Percentiles rank a stretch among this genome's conserved stretches.
phyloP scores from a whole-genome alignment of 1,140 invertebrate species.

The Trichonephila clavipes region DNA sequence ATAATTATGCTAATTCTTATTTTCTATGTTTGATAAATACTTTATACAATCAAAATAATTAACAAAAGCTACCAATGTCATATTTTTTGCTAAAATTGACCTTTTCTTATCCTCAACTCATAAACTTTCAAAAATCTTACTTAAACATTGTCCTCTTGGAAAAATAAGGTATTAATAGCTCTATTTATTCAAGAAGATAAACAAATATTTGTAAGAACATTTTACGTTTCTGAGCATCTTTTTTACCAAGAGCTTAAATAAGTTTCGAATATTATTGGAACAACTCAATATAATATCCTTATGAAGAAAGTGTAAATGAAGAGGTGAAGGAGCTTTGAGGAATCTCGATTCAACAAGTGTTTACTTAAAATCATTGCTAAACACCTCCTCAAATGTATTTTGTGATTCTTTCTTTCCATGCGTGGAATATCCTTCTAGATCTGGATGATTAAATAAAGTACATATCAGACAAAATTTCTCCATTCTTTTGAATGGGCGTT shows the following conservation, averaged over 20 bases:
- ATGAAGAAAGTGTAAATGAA: neutral
- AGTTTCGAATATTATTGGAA: too few species aligned
- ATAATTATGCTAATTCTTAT: too few species aligned
- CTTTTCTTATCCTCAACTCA: too few species aligned
- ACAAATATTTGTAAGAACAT: too few species aligned
- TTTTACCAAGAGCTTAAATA: neutral
- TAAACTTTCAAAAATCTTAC: too few species aligned
- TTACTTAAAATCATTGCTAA: neutral
- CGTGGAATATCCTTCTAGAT: neutral
- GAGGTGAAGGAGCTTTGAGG: conserved; percentile 1
- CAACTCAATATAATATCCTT: neutral
- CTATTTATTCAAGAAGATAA: too few species aligned
- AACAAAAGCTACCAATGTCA: too few species aligned
- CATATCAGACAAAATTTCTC: neutral
- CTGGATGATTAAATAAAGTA: neutral
- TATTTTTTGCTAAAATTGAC: too few species aligned
- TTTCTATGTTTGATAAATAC: too few species aligned
- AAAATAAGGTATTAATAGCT: too few species aligned
- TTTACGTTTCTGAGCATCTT: neutral
- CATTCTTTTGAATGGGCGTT: neutral
- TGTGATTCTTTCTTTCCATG: neutral
- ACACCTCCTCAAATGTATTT: neutral
- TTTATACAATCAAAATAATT: too few species aligned
- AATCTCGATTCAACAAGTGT: neutral
- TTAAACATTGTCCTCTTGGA: too few species aligned